Evolutionary conservation across 2,113 vertebrate species (phyloP).

Genomic region (Cynocephalus volans): DNA sequence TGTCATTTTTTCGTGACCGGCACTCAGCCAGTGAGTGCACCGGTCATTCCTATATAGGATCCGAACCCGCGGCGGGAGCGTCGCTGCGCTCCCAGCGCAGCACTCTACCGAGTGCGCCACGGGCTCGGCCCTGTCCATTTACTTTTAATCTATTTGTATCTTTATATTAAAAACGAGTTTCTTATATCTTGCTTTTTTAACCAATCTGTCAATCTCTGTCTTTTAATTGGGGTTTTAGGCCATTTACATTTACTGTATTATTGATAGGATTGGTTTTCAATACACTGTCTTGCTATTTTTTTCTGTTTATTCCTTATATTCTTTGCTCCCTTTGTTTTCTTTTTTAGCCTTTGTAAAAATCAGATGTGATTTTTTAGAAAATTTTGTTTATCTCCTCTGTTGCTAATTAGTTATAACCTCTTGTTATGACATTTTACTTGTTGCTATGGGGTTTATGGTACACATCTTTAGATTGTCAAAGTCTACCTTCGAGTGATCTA

Average conservation of each 20-base stretch:
- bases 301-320: too few species aligned
- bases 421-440: background rate
- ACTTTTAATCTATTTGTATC: background rate
- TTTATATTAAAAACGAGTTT: background rate
- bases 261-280: background rate
- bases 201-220: background rate
- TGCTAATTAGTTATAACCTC: background rate
- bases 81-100: too few species aligned
- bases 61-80: too few species aligned
- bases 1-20: too few species aligned
- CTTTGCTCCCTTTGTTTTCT: background rate
- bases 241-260: background rate
- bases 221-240: background rate
- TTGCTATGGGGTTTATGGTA: background rate
- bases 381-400: background rate
- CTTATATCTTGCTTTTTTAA: background rate
- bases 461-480: background rate
- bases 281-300: background rate
- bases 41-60: too few species aligned
- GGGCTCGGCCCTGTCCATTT: too few species aligned
- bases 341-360: background rate
- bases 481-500: background rate
- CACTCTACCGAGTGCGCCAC: too few species aligned
- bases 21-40: too few species aligned
- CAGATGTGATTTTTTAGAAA: background rate